Evolutionary conservation across 1,140 invertebrate genomes (phyloP).

Genomic region (Carposina sasakii): DNA sequence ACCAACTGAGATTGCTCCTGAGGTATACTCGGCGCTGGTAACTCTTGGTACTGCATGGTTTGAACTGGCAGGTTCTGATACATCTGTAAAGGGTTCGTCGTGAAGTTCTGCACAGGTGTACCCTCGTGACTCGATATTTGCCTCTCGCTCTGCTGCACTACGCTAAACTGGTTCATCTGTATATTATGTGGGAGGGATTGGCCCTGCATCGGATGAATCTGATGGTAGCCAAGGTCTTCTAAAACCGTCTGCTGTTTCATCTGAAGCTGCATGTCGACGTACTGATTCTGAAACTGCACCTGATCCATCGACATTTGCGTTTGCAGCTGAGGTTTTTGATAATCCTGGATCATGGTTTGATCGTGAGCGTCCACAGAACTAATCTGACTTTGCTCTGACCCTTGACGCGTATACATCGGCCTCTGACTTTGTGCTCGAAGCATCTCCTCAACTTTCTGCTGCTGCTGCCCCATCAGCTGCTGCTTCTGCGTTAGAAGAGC

Average conservation of each 20-base stretch:
- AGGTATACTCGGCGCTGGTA: conserved; percentile 32
- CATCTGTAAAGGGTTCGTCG: conserved; percentile 60
- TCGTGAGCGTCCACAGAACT: conserved; percentile 51
- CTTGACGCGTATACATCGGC: conserved; percentile 54
- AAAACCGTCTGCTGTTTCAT: conserved; percentile 42
- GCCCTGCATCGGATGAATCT: conserved; percentile 50
- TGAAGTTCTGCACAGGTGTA: conserved; percentile 65
- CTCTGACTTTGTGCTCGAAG: conserved; percentile 61
- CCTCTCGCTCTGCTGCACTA: conserved; percentile 56
- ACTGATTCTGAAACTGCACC: conserved; percentile 55
- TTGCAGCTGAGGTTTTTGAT: conserved; percentile 53
- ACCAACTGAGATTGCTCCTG: conserved; percentile 17
- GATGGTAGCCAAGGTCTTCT: conserved; percentile 46
- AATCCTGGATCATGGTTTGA: conserved; percentile 47
- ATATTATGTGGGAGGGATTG: conserved; percentile 59
- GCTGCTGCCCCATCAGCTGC: conserved; percentile 70
- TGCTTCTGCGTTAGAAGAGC: conserved; percentile 65
- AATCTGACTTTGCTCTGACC: conserved; percentile 61
- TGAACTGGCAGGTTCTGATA: conserved; percentile 47
- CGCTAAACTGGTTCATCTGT: conserved; percentile 42
- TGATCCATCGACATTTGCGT: conserved; percentile 58
- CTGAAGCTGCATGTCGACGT: conserved; percentile 39
- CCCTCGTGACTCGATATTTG: conserved; percentile 72
- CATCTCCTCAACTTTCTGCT: conserved; percentile 63
- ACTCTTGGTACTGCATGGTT: conserved; percentile 33